Conservation (phyloP, 1,140 invertebrate genomes). For the Gonioctena quinquepunctata region DNA sequence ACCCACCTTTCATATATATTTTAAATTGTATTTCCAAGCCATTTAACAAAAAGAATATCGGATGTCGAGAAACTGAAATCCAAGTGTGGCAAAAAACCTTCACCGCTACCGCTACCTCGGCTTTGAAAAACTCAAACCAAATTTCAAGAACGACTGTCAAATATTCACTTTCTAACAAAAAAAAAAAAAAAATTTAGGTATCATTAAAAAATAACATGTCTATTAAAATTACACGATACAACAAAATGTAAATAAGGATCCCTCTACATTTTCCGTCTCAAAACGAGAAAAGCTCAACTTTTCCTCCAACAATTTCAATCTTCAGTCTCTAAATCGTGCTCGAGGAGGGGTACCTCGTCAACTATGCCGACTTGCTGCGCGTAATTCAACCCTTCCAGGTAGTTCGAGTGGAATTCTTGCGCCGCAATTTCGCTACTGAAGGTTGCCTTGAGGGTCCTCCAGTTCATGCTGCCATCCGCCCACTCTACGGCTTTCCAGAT, state of each 20-base stretch:
- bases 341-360: constrained; percentile 31
- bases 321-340: constrained; percentile 5
- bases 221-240: constrained; percentile 9
- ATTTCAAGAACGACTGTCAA: too few relatives aligned
- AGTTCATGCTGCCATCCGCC: constrained; percentile 24
- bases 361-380: constrained; percentile 42
- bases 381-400: constrained; percentile 46
- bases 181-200: background rate
- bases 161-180: too few relatives aligned
- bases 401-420: constrained; percentile 45
- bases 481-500: constrained; percentile 48
- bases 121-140: too few relatives aligned
- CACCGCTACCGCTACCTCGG: too few relatives aligned
- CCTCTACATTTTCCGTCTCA: background rate
- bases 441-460: constrained; percentile 41
- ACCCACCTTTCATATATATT: too few relatives aligned
- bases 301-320: too few relatives aligned
- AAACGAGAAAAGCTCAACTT: background rate
- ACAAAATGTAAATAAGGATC: constrained; percentile 10
- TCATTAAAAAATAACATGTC: background rate
- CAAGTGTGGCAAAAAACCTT: too few relatives aligned
- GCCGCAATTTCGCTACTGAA: constrained; percentile 40
- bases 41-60: too few relatives aligned
- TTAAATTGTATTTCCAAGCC: too few relatives aligned
- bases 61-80: too few relatives aligned